phyloP scores from a whole-genome alignment of 2,888 invertebrate species.

The Arrhopalites spinosus region DNA sequence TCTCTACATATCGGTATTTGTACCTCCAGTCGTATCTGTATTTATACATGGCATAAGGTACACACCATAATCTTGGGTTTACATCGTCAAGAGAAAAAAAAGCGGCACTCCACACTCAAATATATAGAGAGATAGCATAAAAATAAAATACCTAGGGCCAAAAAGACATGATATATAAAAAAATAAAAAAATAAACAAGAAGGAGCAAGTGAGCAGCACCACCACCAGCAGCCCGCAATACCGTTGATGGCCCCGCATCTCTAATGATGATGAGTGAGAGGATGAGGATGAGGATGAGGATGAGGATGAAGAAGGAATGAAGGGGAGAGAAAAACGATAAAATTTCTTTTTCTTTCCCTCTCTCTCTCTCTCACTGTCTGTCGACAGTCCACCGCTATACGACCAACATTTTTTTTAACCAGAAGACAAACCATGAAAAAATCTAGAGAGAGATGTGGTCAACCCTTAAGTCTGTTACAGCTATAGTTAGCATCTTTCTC shows the following conservation, averaged over 20 bases:
- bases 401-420: neutral
- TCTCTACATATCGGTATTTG: neutral
- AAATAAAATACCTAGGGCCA: constrained; percentile 53
- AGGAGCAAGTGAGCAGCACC: constrained; percentile 35
- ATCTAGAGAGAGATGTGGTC: neutral
- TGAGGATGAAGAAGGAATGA: neutral
- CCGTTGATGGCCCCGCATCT: constrained; percentile 39
- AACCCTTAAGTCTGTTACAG: too few species aligned
- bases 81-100: too few species aligned
- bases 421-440: neutral
- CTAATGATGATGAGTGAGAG: constrained; percentile 38
- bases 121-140: constrained; percentile 44
- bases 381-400: neutral
- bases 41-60: neutral
- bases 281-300: constrained; percentile 5
- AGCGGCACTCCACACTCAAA: constrained; percentile 29
- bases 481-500: too few species aligned
- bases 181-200: constrained; percentile 2
- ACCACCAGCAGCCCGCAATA: constrained; percentile 32
- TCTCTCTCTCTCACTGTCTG: constrained; percentile 9
- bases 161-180: constrained; percentile 40
- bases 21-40: neutral
- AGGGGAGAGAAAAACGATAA: constrained; percentile 23
- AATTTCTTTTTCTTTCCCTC: constrained; percentile 15
- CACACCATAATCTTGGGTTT: constrained; percentile 29